Evolutionary conservation across 2,888 invertebrate genomes (phyloP), one percentile per base, ranked within the genome.

Genomic region (Zele albiditarsus): DNA sequence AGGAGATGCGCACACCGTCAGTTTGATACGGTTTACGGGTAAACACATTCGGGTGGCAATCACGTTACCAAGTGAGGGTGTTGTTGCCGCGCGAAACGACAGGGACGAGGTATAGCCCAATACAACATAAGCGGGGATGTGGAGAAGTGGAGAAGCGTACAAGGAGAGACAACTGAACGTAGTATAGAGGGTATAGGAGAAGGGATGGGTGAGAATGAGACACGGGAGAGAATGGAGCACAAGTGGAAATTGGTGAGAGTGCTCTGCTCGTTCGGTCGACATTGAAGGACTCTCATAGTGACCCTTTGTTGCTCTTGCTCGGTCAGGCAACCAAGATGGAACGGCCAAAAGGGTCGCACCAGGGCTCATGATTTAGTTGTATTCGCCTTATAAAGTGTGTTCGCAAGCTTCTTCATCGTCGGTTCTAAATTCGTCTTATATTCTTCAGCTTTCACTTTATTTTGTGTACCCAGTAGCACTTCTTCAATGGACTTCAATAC

Each of bases 41-140:
- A 88, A 88, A 88, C 86, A 88, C 88, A 88, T 88, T 88, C 88
- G 85, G 86, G 85, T 85, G 83, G 88, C 87, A 88, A 88, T 88
- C 87, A 87, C 85, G 87, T 86, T 85, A 86, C 81, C 82, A 81
- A 81, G 84, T 81, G 82, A 82, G 85, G 83, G 83, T 20, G 20
- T 20, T n/a, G 82, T 80, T 80, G 79, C 71, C 65, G 71, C 70
- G 75, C 73, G 70, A 74, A 23, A 60, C 66, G 28, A 42, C 31
- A 71, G 75, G 76, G 77, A 73, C 70, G 76, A 77, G 79, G 78
- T 74, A 74, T 73, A 77, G 76, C 78, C 76, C 78, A 80, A 65
- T 23, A 25, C 27, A 62, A 65, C n/a, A 20, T n/a, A 57, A 72
- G 71, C 38, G 42, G 33, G 57, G 63, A 67, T 57, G 53, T 38